Conservation (phyloP, 2,888 invertebrate species). For the Spodoptera littoralis region DNA sequence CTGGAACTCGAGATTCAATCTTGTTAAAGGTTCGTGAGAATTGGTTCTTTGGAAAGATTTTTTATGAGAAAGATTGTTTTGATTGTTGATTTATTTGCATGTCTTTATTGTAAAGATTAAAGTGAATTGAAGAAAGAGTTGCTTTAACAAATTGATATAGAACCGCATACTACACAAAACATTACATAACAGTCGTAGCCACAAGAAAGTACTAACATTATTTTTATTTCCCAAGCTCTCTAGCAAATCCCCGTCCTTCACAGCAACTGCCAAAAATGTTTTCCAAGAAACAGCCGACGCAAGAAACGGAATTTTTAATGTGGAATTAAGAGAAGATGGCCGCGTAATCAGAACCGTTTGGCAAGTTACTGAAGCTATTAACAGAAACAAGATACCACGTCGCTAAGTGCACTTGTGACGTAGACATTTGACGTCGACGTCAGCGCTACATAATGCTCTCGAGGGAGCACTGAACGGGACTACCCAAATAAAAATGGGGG, state of each 20-base stretch:
- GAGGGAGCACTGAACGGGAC: conserved; percentile 16
- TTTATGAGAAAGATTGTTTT: too few species aligned
- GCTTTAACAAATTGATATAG: too few species aligned
- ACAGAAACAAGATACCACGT: conserved; percentile 51
- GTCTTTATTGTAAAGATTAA: too few species aligned
- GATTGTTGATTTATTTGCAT: too few species aligned
- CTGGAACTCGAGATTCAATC: conserved; percentile 9
- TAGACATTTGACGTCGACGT: conserved; percentile 42
- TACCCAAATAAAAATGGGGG: conserved; percentile 35
- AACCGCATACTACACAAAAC: too few species aligned
- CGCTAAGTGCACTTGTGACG: conserved; percentile 55
- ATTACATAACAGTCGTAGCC: too few species aligned
- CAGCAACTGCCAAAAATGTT: background rate
- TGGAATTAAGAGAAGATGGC: conserved; percentile 30
- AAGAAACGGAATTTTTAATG: conserved; percentile 21
- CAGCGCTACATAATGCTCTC: conserved; percentile 32
- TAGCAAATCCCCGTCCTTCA: background rate
- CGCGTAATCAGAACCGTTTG: conserved; percentile 45
- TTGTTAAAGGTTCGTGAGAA: background rate
- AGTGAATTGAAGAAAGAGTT: too few species aligned
- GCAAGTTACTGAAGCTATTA: conserved; percentile 50
- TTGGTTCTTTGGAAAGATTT: too few species aligned
- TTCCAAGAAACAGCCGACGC: conserved; percentile 3
- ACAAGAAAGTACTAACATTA: background rate
- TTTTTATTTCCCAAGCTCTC: conserved; percentile 1